phyloP scores from a whole-genome alignment of 37 sponge, comb jelly and placozoan species.

The Aplysina aerophoba region DNA sequence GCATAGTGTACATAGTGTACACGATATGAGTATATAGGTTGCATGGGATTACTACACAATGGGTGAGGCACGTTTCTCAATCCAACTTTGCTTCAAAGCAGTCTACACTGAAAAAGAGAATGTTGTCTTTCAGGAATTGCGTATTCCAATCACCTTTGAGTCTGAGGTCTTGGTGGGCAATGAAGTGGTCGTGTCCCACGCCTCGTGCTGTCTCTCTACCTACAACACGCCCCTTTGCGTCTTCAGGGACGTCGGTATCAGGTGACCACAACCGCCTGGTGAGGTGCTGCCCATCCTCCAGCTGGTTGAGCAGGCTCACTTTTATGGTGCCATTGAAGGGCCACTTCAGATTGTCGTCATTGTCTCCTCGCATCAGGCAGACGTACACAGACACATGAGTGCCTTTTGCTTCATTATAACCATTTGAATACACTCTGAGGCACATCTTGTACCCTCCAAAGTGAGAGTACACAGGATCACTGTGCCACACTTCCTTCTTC shows the following conservation, averaged over 20 bases:
- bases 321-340: slow-evolving; percentile 53
- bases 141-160: too few species aligned
- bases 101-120: background rate
- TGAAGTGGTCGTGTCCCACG: background rate
- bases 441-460: slow-evolving; percentile 55
- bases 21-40: background rate
- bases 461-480: slow-evolving; percentile 55
- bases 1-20: too few species aligned
- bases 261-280: background rate
- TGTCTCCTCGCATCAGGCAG: slow-evolving; percentile 51
- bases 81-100: too few species aligned
- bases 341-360: slow-evolving; percentile 52
- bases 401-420: slow-evolving; percentile 12
- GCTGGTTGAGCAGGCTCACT: slow-evolving; percentile 58
- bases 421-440: slow-evolving; percentile 33
- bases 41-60: background rate
- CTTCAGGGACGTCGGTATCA: background rate
- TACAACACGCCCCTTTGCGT: background rate
- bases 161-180: background rate
- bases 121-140: background rate
- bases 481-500: slow-evolving; percentile 36
- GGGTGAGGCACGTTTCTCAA: background rate
- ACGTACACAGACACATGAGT: slow-evolving; percentile 41
- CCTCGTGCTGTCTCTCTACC: background rate
- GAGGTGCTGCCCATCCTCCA: slow-evolving; percentile 42